Conservation (phyloP, 2,113 vertebrate species). For the Mus musculus region DNA sequence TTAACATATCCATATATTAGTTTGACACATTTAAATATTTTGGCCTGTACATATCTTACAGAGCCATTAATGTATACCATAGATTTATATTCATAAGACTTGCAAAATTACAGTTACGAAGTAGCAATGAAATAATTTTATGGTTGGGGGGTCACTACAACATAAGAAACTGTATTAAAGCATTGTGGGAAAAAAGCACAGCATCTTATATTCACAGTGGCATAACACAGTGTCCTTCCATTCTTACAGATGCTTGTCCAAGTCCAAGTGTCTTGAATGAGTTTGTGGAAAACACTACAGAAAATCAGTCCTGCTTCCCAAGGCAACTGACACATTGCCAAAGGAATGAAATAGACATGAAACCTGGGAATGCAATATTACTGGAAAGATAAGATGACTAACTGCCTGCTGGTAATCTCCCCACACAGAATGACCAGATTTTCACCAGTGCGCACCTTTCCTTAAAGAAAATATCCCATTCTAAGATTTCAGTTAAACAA, state of each 20-base stretch:
- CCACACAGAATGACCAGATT: background rate
- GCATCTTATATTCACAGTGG: background rate
- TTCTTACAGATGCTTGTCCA: background rate
- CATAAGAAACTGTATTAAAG: background rate
- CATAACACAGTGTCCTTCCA: background rate
- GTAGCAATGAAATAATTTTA: background rate
- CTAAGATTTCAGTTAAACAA: background rate
- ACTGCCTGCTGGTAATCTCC: background rate
- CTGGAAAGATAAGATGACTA: background rate
- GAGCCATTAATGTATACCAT: background rate
- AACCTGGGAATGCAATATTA: background rate
- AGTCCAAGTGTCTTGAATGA: background rate
- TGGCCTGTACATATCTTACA: background rate
- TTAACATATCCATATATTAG: constrained; percentile 1
- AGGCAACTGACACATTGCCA: background rate
- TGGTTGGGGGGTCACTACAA: background rate
- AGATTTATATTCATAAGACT: background rate
- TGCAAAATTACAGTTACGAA: background rate
- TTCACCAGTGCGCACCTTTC: background rate
- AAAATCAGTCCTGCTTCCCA: background rate
- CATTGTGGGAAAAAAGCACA: background rate
- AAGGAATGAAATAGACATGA: background rate
- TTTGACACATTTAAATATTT: constrained; percentile 3
- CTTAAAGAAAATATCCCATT: background rate
- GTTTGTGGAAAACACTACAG: background rate